Evolutionary conservation across 2,797 vertebrate genomes (phyloP).

Genomic region (Neopelma chrysocephalum): DNA sequence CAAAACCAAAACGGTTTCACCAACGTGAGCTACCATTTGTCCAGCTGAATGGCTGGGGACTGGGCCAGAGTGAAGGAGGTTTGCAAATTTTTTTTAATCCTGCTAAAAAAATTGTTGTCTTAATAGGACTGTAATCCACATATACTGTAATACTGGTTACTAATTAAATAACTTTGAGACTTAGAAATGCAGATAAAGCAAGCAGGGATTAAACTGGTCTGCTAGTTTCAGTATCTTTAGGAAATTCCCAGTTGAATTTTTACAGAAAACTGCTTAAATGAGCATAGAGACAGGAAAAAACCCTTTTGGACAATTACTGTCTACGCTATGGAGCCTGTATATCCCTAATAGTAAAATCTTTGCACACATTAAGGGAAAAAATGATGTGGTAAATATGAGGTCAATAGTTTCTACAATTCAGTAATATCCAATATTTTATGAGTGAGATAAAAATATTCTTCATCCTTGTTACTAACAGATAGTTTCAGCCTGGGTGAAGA

Average conservation of each 20-base stretch:
- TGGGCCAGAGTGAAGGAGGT: not conserved
- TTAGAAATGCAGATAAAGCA: slow-evolving; percentile 48
- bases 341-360: not conserved
- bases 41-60: not conserved
- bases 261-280: slow-evolving; percentile 48
- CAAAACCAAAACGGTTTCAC: not conserved
- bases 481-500: not conserved
- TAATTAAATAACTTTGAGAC: slow-evolving; percentile 63
- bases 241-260: slow-evolving; percentile 66
- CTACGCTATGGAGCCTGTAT: not conserved
- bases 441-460: not conserved
- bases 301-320: not conserved
- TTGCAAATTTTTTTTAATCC: not conserved
- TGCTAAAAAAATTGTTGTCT: slow-evolving; percentile 14
- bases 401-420: not conserved
- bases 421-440: not conserved
- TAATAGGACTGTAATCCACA: slow-evolving; percentile 43
- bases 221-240: slow-evolving; percentile 61
- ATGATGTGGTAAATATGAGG: fast-evolving
- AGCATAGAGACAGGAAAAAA: not conserved
- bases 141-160: slow-evolving; percentile 33
- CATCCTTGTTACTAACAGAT: not conserved
- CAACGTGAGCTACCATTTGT: not conserved
- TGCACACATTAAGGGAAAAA: not conserved
- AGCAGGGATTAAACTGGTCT: slow-evolving; percentile 66